A percentile compares a stretch with the other conserved stretches of the same genome.
phyloP scores from a whole-genome alignment of 2,888 invertebrate genomes.

The Euclidia mi region DNA sequence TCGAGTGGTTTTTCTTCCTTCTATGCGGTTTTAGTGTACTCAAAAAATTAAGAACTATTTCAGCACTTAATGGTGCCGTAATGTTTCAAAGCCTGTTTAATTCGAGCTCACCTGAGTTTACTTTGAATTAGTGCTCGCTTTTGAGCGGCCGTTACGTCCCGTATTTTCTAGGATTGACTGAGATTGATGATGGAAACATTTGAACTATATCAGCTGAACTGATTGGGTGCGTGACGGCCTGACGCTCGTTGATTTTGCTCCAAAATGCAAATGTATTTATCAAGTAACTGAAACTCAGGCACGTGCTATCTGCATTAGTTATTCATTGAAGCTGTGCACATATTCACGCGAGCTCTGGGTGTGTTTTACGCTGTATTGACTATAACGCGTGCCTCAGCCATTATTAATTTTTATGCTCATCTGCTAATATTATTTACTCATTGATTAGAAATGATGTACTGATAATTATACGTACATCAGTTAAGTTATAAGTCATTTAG shows the following conservation, averaged over 20 bases:
- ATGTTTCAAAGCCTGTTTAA: constrained; percentile 12
- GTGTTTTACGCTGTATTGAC: constrained; percentile 45
- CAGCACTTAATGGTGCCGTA: constrained; percentile 21
- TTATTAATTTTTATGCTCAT: constrained; percentile 26
- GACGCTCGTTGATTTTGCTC: constrained; percentile 57
- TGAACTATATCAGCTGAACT: constrained; percentile 22
- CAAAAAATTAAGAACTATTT: constrained; percentile 54
- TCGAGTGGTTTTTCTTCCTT: constrained; percentile 65
- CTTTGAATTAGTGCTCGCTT: too few species aligned
- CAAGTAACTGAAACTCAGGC: constrained; percentile 67
- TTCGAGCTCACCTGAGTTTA: constrained; percentile 4
- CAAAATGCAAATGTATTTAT: constrained; percentile 74
- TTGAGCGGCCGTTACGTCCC: not conserved
- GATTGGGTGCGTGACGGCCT: constrained; percentile 51
- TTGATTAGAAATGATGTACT: constrained; percentile 8
- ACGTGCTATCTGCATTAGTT: constrained; percentile 68
- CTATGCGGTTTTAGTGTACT: constrained; percentile 48
- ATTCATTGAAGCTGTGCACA: constrained; percentile 70
- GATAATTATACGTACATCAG: constrained; percentile 5
- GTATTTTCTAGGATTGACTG: constrained; percentile 1
- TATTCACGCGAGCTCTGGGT: constrained; percentile 53
- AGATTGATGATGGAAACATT: constrained; percentile 2
- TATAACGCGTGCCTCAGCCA: constrained; percentile 24
- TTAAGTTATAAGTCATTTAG: constrained; percentile 1
- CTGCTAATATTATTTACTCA: constrained; percentile 22